A percentile compares a stretch with the other conserved stretches of the same genome.
phyloP scores from a whole-genome alignment of 1,140 invertebrate genomes.

The Monomorium pharaonis region DNA sequence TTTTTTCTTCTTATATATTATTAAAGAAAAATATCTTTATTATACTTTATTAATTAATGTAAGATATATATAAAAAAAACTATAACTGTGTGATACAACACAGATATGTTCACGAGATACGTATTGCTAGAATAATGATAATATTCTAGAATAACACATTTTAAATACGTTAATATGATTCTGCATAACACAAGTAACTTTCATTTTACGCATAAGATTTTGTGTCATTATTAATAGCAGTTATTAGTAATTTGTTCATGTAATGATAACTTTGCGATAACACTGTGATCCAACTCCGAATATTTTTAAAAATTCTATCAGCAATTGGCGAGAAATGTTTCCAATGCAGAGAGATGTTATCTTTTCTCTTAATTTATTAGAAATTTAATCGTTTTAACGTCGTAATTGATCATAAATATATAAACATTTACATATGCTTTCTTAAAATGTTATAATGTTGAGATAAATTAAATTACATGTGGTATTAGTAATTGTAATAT shows the following conservation, averaged over 20 bases:
- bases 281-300: background rate
- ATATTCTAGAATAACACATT: background rate
- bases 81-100: no score
- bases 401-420: background rate
- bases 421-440: background rate
- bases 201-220: background rate
- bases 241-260: constrained; percentile 1
- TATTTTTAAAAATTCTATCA: constrained; percentile 3
- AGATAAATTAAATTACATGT: background rate
- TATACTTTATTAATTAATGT: no score
- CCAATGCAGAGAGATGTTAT: background rate
- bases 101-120: no score
- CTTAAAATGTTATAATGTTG: no score
- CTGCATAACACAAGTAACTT: background rate
- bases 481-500: constrained; percentile 25
- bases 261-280: constrained; percentile 17
- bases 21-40: no score
- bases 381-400: background rate
- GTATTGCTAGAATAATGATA: no score
- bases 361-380: background rate
- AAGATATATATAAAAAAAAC: no score
- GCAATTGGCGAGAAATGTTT: background rate
- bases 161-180: background rate
- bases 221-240: background rate
- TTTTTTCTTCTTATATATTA: no score